Percentiles rank a stretch among this genome's conserved stretches.
Evolutionary conservation across 2,797 vertebrate species (phyloP).

Genomic region (Alosa sapidissima): DNA sequence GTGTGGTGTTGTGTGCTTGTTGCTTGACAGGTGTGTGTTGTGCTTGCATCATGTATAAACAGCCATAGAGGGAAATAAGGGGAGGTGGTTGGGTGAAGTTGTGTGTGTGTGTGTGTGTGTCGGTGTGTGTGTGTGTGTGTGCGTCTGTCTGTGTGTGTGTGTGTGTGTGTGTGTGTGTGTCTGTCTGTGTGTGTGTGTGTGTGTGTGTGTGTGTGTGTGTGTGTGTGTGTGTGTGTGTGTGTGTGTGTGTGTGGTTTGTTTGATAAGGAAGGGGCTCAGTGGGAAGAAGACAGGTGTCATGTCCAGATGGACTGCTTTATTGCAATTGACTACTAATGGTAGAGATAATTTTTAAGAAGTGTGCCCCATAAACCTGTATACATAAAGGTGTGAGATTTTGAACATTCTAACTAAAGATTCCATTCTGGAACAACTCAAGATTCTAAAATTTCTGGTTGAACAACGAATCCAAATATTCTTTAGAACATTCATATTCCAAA

Average conservation of each 20-base stretch:
- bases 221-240: conserved; percentile 1
- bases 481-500: too few species aligned
- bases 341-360: too few species aligned
- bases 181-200: neutral
- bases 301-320: neutral
- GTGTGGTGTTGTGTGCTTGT: neutral
- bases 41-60: neutral
- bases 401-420: too few species aligned
- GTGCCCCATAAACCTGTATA: too few species aligned
- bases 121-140: conserved; percentile 14
- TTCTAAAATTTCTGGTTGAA: too few species aligned
- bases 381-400: too few species aligned
- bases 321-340: neutral
- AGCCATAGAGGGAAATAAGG: neutral
- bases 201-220: neutral
- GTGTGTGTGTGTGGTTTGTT: neutral
- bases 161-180: neutral
- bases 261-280: neutral
- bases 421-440: too few species aligned
- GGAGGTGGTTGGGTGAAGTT: neutral
- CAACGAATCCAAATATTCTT: too few species aligned
- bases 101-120: neutral
- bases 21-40: neutral
- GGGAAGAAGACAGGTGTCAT: conserved; percentile 6
- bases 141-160: neutral